Conservation (phyloP, 2,888 invertebrate species). For the Cheilosia scutellata region DNA sequence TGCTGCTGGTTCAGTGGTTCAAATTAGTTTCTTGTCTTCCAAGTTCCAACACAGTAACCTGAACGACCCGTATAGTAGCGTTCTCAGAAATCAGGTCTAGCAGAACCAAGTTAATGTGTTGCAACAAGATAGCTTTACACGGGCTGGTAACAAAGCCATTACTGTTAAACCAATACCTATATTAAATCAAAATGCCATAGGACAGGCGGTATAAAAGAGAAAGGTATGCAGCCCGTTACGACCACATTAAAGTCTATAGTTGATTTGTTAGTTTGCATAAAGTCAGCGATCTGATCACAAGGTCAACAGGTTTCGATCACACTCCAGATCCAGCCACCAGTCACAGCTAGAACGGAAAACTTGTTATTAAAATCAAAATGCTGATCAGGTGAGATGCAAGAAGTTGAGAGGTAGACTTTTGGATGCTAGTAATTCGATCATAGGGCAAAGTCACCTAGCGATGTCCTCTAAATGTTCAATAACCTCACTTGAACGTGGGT, state of each 20-base stretch:
- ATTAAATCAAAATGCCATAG: slow-evolving; percentile 69
- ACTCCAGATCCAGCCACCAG: slow-evolving; percentile 21
- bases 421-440: slow-evolving; percentile 23
- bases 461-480: slow-evolving; percentile 58
- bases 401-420: slow-evolving; percentile 12
- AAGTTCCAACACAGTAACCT: slow-evolving; percentile 29
- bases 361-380: slow-evolving; percentile 39
- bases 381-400: slow-evolving; percentile 41
- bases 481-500: slow-evolving; percentile 44
- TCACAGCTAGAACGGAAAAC: slow-evolving; percentile 52
- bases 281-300: slow-evolving; percentile 62
- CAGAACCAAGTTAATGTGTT: slow-evolving; percentile 26
- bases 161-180: slow-evolving; percentile 23
- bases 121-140: slow-evolving; percentile 39
- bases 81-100: slow-evolving; percentile 51
- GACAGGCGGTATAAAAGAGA: slow-evolving; percentile 70
- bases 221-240: slow-evolving; percentile 56
- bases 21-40: background rate
- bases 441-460: slow-evolving; percentile 34
- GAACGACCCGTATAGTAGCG: slow-evolving; percentile 50
- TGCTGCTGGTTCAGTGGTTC: slow-evolving; percentile 26
- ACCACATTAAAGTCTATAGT: slow-evolving; percentile 39
- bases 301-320: slow-evolving; percentile 68
- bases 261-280: slow-evolving; percentile 67
- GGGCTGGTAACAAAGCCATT: slow-evolving; percentile 49